A percentile compares a stretch with the other conserved stretches of the same genome.
Conservation (phyloP, 2,113 vertebrate genomes). For the Zosterops lateralis region DNA sequence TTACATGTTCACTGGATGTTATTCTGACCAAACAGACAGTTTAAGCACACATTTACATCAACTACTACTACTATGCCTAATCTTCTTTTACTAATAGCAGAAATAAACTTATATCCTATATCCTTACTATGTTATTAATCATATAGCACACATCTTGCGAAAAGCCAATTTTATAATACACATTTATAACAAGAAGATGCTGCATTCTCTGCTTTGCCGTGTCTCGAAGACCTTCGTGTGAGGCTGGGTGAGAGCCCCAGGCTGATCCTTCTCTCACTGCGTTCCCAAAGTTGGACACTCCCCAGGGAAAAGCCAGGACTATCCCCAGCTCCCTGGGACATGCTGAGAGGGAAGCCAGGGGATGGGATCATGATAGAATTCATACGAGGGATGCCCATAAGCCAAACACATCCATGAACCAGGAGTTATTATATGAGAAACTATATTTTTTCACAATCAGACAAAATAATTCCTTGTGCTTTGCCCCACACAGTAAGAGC, state of each 20-base stretch:
- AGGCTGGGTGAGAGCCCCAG: no score
- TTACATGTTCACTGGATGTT: no score
- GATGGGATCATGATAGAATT: neutral
- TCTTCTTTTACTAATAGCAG: no score
- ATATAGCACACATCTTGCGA: no score
- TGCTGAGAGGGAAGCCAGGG: neutral
- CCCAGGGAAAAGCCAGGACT: neutral
- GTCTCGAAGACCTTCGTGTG: neutral
- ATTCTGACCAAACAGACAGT: no score
- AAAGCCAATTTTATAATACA: no score
- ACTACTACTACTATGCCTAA: no score
- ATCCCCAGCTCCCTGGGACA: neutral
- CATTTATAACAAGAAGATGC: neutral
- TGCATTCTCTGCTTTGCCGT: neutral
- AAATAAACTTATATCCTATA: no score
- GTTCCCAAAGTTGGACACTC: neutral
- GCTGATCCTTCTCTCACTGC: neutral
- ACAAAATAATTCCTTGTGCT: neutral
- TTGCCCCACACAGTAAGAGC: neutral
- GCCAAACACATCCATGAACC: neutral
- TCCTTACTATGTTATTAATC: no score
- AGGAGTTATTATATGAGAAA: neutral
- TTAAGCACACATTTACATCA: no score
- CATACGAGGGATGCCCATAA: neutral
- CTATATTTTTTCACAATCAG: neutral